Conservation (phyloP, 2,113 vertebrate species). For the Ancistrus triradiatus region DNA sequence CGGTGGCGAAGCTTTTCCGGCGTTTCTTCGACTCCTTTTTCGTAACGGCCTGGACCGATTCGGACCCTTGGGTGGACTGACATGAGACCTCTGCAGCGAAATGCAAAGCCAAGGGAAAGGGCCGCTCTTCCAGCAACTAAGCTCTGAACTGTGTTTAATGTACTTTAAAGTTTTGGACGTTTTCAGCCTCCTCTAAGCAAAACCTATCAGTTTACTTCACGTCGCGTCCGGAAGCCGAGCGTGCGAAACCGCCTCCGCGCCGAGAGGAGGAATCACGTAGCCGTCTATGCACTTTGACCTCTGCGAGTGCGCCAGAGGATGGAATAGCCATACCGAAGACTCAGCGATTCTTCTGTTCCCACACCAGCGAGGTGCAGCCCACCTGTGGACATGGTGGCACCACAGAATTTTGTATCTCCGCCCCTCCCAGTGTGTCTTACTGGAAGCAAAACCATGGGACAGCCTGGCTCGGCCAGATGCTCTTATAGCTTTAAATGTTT, state of each 20-base stretch:
- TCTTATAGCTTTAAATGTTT: slow-evolving; percentile 45
- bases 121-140: slow-evolving; percentile 42
- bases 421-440: too few species aligned
- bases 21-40: too few species aligned
- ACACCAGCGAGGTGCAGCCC: slow-evolving; percentile 67
- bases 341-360: slow-evolving; percentile 57
- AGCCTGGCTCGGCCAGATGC: slow-evolving; percentile 14
- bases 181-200: slow-evolving; percentile 42
- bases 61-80: too few species aligned
- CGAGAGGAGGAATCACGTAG: slow-evolving; percentile 59
- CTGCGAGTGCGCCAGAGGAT: slow-evolving; percentile 64
- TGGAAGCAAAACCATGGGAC: background rate
- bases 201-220: slow-evolving; percentile 58
- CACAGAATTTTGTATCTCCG: slow-evolving; percentile 46
- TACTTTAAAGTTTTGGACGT: slow-evolving; percentile 41
- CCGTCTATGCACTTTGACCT: slow-evolving; percentile 78
- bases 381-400: slow-evolving; percentile 42
- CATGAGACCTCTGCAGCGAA: too few species aligned
- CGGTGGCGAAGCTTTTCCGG: slow-evolving; percentile 33
- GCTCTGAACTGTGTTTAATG: slow-evolving; percentile 40
- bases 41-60: too few species aligned
- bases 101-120: slow-evolving; percentile 2
- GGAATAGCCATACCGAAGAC: slow-evolving; percentile 75
- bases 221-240: slow-evolving; percentile 54
- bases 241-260: slow-evolving; percentile 56